A percentile compares a stretch with the other conserved stretches of the same genome.
phyloP scores from a whole-genome alignment of 2,888 invertebrate genomes.

The Coelogynopora nodosa region DNA sequence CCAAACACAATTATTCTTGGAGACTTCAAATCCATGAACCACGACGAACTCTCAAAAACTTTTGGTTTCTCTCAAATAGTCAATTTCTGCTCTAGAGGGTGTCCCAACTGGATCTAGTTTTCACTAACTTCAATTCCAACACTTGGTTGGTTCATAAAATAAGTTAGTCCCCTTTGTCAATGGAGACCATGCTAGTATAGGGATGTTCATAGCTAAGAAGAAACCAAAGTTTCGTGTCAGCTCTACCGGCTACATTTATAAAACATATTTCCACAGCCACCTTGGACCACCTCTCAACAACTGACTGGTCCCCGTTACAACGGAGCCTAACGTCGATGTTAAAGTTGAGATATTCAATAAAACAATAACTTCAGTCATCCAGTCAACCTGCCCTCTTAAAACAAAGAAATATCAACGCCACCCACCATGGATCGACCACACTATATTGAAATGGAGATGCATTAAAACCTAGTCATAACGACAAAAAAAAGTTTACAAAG shows the following conservation, averaged over 20 bases:
- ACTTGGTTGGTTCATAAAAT: neutral
- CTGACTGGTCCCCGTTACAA: conserved; percentile 17
- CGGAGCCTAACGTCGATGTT: neutral
- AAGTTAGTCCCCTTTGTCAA: neutral
- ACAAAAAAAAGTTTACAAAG: neutral
- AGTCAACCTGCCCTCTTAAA: neutral
- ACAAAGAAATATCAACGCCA: neutral
- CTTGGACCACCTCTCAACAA: conserved; percentile 13
- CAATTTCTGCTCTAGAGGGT: neutral
- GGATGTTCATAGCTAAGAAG: neutral
- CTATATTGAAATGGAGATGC: neutral
- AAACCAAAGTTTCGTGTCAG: neutral
- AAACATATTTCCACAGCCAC: neutral
- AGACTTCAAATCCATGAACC: neutral
- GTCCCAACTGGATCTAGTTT: neutral
- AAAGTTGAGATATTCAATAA: neutral
- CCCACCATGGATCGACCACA: neutral
- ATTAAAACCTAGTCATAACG: neutral
- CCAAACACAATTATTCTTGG: neutral
- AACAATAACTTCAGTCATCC: neutral
- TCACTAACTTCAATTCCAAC: neutral
- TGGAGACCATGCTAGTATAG: conserved; percentile 7
- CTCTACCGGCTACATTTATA: neutral
- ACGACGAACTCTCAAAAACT: conserved; percentile 10
- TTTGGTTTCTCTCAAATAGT: neutral